Percentiles rank a stretch among this genome's conserved stretches.
These are phyloP conservation scores for Mormyrus proboscirostris DNA, from an alignment of 2,797 vertebrate species.

Conservation along the genomic window DNA sequence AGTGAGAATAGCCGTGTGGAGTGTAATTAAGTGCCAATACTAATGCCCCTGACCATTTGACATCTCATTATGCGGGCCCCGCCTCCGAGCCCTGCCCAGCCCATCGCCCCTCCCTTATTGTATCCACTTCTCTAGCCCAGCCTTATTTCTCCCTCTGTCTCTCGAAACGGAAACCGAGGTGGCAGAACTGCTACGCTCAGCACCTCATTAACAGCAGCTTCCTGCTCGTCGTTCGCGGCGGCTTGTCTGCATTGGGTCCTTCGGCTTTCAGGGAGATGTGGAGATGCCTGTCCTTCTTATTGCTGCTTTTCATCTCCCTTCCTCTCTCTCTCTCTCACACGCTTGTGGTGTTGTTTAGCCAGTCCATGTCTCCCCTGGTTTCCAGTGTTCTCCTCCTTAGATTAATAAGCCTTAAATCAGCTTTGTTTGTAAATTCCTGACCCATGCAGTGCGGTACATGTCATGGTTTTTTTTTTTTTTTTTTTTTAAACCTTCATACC, in stretches of 20 bases:
- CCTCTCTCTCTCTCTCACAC: background rate
- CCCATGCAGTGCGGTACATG: background rate
- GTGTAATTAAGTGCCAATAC: background rate
- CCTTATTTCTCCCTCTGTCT: background rate
- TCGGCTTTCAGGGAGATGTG: background rate
- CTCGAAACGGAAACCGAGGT: background rate
- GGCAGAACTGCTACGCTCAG: background rate
- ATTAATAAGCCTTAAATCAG: background rate
- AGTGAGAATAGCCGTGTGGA: background rate
- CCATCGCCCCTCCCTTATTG: background rate
- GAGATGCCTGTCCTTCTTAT: background rate
- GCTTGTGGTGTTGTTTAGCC: background rate
- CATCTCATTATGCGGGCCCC: background rate
- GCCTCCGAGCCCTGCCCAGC: background rate
- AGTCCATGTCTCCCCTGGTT: background rate
- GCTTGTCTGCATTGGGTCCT: background rate
- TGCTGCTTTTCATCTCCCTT: background rate
- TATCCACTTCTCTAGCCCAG: background rate
- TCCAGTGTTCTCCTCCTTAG: background rate
- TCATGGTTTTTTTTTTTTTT: background rate
- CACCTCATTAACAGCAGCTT: background rate
- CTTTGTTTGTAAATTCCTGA: background rate
- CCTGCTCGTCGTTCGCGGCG: background rate
- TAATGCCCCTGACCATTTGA: background rate
- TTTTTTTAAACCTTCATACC: background rate